phyloP scores from a whole-genome alignment of 1,140 invertebrate genomes.

The Camponotus pennsylvanicus region DNA sequence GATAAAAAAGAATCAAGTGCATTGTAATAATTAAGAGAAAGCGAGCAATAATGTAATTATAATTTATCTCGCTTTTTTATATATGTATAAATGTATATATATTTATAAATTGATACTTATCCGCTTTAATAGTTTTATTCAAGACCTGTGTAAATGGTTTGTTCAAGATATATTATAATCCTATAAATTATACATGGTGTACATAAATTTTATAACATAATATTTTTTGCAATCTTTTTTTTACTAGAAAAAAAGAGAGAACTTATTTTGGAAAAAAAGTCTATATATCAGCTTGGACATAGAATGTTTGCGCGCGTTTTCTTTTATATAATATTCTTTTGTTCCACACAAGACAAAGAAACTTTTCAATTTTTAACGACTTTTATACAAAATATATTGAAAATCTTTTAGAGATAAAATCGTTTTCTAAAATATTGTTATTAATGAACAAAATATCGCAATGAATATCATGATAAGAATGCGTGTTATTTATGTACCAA shows the following conservation, averaged over 20 bases:
- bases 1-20: background rate
- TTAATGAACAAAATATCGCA: background rate
- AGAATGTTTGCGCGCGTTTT: background rate
- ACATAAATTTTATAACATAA: background rate
- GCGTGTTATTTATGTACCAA: background rate
- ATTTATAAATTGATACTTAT: too few species aligned
- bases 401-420: background rate
- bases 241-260: background rate
- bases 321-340: conserved; percentile 36
- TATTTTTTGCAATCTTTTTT: conserved; percentile 10
- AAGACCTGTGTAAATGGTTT: too few species aligned
- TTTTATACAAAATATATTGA: conserved; percentile 42
- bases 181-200: background rate
- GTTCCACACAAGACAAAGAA: background rate
- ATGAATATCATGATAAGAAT: background rate
- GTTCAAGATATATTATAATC: too few species aligned
- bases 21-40: background rate
- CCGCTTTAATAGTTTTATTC: too few species aligned
- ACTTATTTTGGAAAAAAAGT: background rate
- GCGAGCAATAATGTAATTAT: background rate
- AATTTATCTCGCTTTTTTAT: background rate
- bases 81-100: background rate
- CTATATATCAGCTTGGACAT: conserved; percentile 12
- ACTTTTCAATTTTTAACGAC: conserved; percentile 23
- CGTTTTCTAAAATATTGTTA: too few species aligned